phyloP scores from a whole-genome alignment of 2,888 invertebrate genomes.

The Alsophila aescularia region DNA sequence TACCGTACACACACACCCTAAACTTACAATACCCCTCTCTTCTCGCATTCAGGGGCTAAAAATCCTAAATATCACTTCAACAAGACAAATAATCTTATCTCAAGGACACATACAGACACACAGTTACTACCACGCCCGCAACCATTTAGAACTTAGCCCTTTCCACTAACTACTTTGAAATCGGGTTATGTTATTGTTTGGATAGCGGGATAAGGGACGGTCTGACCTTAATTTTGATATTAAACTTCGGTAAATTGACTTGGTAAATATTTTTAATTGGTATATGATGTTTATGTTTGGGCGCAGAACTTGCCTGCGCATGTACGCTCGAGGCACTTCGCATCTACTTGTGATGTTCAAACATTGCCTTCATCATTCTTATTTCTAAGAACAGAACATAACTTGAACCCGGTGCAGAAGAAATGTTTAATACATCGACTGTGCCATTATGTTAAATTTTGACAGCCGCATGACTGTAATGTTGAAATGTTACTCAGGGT shows the following conservation, averaged over 20 bases:
- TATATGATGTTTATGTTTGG: slow-evolving; percentile 4
- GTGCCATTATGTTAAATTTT: no score
- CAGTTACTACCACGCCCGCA: slow-evolving; percentile 16
- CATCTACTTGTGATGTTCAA: neutral
- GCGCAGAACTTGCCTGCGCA: neutral
- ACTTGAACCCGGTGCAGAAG: no score
- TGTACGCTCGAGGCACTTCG: neutral
- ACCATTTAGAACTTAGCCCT: slow-evolving; percentile 24
- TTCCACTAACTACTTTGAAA: slow-evolving; percentile 28
- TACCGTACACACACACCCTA: no score
- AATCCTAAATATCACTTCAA: no score
- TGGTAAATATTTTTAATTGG: slow-evolving; percentile 21
- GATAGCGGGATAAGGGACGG: slow-evolving; percentile 20
- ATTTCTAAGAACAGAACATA: neutral
- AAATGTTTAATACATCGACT: no score
- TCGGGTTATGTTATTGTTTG: slow-evolving; percentile 37
- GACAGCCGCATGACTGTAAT: no score
- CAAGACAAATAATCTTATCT: no score
- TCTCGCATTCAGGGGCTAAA: no score
- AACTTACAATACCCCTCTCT: no score
- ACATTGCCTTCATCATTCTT: neutral
- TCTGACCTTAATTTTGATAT: slow-evolving; percentile 22
- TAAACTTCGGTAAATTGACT: slow-evolving; percentile 20
- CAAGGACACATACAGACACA: neutral
- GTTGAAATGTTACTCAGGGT: no score